Evolutionary conservation across 2,113 vertebrate genomes (phyloP).

Genomic region (Elephas maximus): DNA sequence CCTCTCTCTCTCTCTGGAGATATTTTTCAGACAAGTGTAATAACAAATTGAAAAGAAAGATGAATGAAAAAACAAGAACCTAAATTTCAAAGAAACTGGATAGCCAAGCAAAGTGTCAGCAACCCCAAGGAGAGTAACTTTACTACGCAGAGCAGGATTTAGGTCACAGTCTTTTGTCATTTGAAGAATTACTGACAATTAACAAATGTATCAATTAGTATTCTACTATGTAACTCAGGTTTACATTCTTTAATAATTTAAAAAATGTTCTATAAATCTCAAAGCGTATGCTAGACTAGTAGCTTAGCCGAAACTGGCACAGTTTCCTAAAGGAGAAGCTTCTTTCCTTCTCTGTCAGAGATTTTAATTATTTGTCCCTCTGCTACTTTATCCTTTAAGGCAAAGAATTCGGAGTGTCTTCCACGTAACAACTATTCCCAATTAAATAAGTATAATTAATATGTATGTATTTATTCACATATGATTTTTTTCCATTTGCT

Average conservation of each 20-base stretch:
- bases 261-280: neutral
- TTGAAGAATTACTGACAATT: neutral
- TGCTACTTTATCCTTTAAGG: conserved; percentile 31
- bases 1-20: neutral
- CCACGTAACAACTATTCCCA: neutral
- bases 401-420: neutral
- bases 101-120: neutral
- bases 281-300: neutral
- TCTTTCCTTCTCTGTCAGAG: neutral
- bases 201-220: conserved; percentile 3
- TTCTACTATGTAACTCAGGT: neutral
- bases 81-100: neutral
- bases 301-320: neutral
- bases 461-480: neutral
- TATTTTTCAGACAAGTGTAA: neutral
- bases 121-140: too few species aligned
- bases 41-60: neutral
- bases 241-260: neutral
- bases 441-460: neutral
- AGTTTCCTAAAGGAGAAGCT: neutral
- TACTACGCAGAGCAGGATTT: neutral
- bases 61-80: neutral
- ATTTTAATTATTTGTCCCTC: conserved; percentile 35
- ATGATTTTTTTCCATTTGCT: neutral
- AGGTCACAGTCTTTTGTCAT: neutral